Percentiles rank a stretch among this genome's conserved stretches.
Evolutionary conservation across 2,888 invertebrate genomes (phyloP).

Genomic region (Troilus luridus): DNA sequence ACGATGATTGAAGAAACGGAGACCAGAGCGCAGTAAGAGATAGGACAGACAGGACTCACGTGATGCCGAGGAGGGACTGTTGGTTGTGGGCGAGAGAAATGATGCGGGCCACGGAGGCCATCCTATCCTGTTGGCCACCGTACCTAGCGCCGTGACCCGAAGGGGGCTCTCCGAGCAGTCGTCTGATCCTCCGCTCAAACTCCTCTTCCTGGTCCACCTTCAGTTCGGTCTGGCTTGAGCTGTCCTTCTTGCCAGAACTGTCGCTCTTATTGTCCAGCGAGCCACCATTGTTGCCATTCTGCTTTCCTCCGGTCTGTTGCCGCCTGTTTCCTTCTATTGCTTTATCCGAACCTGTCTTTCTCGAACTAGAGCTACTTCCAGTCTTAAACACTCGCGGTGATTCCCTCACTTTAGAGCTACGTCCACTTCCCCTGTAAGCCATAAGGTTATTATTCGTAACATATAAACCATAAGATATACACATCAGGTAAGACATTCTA

Average conservation of each 20-base stretch:
- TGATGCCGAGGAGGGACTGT: constrained; percentile 65
- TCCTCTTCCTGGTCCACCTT: constrained; percentile 73
- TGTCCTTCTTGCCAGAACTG: constrained; percentile 72
- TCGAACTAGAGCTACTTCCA: constrained; percentile 65
- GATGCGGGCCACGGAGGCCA: constrained; percentile 63
- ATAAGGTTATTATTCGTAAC: background rate
- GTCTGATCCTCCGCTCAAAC: constrained; percentile 85
- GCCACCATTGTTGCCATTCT: constrained; percentile 48
- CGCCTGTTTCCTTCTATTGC: constrained; percentile 35
- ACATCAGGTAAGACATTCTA: background rate
- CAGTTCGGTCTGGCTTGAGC: constrained; percentile 78
- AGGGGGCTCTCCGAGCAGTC: constrained; percentile 74
- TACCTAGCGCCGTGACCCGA: constrained; percentile 67
- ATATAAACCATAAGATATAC: background rate
- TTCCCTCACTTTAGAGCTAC: constrained; percentile 64
- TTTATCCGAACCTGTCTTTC: constrained; percentile 63
- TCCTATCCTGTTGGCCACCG: constrained; percentile 66
- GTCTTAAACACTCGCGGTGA: constrained; percentile 65
- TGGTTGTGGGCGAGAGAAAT: constrained; percentile 64
- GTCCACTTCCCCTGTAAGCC: constrained; percentile 63
- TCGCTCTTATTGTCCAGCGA: constrained; percentile 59
- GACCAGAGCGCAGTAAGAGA: constrained; percentile 34
- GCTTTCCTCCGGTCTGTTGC: constrained; percentile 35
- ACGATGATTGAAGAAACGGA: background rate
- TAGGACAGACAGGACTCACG: constrained; percentile 45